Conservation (phyloP, 2,888 invertebrate genomes). For the Druceiella hillmani region DNA sequence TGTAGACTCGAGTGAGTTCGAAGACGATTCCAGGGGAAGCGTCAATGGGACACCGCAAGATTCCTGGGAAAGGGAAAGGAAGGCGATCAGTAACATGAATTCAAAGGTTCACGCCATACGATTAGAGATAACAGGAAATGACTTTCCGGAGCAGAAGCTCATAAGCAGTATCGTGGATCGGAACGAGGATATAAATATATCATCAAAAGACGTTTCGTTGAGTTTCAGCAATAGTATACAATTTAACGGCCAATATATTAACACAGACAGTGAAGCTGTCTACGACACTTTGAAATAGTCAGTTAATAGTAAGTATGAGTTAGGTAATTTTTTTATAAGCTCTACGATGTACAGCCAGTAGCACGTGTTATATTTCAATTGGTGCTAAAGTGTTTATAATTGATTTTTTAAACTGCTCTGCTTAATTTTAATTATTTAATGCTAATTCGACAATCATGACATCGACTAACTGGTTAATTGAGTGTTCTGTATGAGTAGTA, state of each 20-base stretch:
- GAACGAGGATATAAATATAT: conserved; percentile 28
- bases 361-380: too few species aligned
- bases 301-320: conserved; percentile 18
- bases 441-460: too few species aligned
- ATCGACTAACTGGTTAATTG: too few species aligned
- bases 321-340: too few species aligned
- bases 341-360: too few species aligned
- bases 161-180: too few species aligned
- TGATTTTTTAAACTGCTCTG: too few species aligned
- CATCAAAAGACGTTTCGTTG: conserved; percentile 42
- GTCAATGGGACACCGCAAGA: conserved; percentile 43
- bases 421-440: too few species aligned
- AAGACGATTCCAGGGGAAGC: conserved; percentile 34
- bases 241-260: conserved; percentile 48
- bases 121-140: conserved; percentile 48
- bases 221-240: conserved; percentile 51
- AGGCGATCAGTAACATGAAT: conserved; percentile 32
- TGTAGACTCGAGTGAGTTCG: conserved; percentile 40
- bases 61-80: conserved; percentile 44
- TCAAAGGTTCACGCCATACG: conserved; percentile 46
- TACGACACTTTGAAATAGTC: conserved; percentile 48
- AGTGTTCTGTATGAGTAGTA: too few species aligned
- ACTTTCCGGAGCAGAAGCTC: too few species aligned
- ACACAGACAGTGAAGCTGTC: conserved; percentile 49
- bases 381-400: too few species aligned